Conservation (phyloP, 1,140 invertebrate species). For the Gonioctena quinquepunctata region DNA sequence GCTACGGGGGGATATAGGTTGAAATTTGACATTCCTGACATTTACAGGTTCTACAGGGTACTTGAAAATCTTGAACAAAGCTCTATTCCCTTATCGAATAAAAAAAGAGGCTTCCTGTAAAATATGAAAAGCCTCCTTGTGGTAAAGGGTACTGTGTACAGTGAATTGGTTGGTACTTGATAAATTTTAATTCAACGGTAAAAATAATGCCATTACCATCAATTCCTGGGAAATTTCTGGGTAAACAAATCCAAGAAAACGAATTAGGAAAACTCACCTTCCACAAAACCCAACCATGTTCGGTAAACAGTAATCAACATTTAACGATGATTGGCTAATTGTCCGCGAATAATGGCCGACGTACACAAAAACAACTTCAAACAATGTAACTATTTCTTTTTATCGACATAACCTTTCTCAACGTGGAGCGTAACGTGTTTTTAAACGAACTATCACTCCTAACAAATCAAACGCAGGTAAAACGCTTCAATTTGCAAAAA, state of each 20-base stretch:
- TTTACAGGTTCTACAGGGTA: too few species aligned
- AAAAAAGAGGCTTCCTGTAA: too few species aligned
- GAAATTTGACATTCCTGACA: too few species aligned
- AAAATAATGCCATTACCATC: too few species aligned
- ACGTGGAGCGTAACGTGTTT: not conserved
- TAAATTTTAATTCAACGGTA: too few species aligned
- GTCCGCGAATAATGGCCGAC: not conserved
- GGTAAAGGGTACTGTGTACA: too few species aligned
- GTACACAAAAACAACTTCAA: not conserved
- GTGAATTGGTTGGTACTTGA: too few species aligned
- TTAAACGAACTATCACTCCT: not conserved
- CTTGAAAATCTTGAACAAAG: too few species aligned
- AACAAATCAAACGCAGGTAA: not conserved
- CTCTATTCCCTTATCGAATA: too few species aligned
- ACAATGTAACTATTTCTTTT: not conserved
- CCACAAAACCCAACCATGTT: not conserved
- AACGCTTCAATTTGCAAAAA: constrained; percentile 1
- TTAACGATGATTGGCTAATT: not conserved
- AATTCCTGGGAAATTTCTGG: not conserved
- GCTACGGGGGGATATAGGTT: too few species aligned
- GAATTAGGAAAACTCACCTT: not conserved
- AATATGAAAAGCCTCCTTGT: too few species aligned
- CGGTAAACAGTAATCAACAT: not conserved
- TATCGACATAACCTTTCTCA: not conserved
- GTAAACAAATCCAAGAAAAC: not conserved